Conservation (phyloP, 2,797 vertebrate genomes). For the Cuculus canorus region DNA sequence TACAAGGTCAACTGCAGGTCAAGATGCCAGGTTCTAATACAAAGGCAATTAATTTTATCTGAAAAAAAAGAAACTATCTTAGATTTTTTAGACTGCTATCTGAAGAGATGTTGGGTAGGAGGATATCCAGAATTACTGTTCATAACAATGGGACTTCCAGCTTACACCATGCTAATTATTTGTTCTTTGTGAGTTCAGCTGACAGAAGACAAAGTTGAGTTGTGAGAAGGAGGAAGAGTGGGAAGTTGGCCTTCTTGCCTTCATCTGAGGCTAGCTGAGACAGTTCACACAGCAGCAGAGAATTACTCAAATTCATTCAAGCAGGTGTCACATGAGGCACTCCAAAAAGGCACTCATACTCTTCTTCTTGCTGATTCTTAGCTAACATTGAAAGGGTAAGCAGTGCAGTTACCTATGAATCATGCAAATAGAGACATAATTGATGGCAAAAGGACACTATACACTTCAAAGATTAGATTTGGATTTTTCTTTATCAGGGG, state of each 20-base stretch:
- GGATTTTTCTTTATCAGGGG: not conserved
- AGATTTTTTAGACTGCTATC: not conserved
- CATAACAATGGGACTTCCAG: not conserved
- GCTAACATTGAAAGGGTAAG: not conserved
- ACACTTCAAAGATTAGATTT: not conserved
- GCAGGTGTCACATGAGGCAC: not conserved
- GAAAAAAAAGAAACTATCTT: not conserved
- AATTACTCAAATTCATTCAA: not conserved
- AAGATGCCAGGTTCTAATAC: not conserved
- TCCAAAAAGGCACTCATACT: rapidly evolving
- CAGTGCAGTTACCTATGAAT: rapidly evolving
- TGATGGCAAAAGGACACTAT: not conserved
- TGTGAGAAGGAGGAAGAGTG: not conserved
- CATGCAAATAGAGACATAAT: rapidly evolving
- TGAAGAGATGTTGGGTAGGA: not conserved
- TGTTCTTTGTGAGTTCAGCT: not conserved
- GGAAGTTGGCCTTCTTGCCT: not conserved
- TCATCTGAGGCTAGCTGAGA: not conserved
- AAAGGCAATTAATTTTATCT: constrained; percentile 12
- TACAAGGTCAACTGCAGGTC: not conserved
- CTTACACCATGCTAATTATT: not conserved
- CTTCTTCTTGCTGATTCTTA: not conserved
- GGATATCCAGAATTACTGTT: not conserved
- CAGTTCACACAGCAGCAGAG: rapidly evolving
- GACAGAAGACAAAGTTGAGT: not conserved